phyloP scores from a whole-genome alignment of 2,113 vertebrate genomes.

The Atherinomorus stipes region DNA sequence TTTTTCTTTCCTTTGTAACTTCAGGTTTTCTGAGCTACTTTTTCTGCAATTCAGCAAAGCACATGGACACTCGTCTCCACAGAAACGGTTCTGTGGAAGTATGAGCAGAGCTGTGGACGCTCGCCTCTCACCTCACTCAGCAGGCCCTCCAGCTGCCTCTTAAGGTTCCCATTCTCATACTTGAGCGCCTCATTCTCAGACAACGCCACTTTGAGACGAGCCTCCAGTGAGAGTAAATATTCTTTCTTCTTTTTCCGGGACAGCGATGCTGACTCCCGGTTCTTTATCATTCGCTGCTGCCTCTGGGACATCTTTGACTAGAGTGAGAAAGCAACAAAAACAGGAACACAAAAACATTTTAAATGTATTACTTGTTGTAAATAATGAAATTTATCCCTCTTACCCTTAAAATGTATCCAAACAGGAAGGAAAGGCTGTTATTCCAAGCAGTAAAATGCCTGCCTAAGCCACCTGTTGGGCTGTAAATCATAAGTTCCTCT shows the following conservation, averaged over 20 bases:
- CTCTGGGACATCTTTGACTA: conserved; percentile 88
- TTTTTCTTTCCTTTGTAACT: background rate
- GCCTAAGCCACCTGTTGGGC: conserved; percentile 32
- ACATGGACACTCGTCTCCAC: background rate
- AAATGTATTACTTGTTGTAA: conserved; percentile 2
- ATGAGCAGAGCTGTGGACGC: background rate
- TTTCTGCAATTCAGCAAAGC: background rate
- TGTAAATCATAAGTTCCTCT: conserved; percentile 24
- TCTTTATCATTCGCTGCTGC: conserved; percentile 97
- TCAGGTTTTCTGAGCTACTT: background rate
- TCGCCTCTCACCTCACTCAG: conserved; percentile 85
- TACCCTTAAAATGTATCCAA: conserved; percentile 23
- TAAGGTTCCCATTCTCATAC: conserved; percentile 91
- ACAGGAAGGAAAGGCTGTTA: conserved; percentile 27
- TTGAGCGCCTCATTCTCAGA: conserved; percentile 91
- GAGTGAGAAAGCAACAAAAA: conserved; percentile 17
- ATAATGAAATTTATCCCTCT: background rate
- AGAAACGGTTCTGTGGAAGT: background rate
- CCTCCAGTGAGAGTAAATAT: conserved; percentile 91
- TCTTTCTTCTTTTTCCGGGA: conserved; percentile 97
- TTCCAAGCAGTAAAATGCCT: conserved; percentile 15
- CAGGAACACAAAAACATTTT: conserved; percentile 14
- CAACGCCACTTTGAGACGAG: conserved; percentile 88
- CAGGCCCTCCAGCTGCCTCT: conserved; percentile 90
- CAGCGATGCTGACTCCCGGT: conserved; percentile 93